These are phyloP conservation scores for Heteromyza rotundicornis DNA, from an alignment of 2,888 invertebrate genomes.

Conservation along the genomic window DNA sequence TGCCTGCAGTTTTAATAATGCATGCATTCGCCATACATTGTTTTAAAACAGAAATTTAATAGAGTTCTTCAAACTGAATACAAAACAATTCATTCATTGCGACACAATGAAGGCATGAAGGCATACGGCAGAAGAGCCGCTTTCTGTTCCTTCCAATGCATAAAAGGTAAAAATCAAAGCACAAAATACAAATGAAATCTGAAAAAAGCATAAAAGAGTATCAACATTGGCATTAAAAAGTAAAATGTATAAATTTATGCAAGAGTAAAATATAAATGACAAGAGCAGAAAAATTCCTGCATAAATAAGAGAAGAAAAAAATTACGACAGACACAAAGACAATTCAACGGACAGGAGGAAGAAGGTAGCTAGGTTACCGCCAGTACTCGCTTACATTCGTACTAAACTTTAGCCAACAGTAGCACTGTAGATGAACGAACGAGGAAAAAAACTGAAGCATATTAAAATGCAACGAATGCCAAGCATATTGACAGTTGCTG, in stretches of 20 bases:
- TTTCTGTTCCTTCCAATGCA: too few relatives aligned
- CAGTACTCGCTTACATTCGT: too few relatives aligned
- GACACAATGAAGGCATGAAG: neutral
- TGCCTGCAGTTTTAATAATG: too few relatives aligned
- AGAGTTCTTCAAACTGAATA: too few relatives aligned
- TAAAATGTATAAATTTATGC: slow-evolving; percentile 19
- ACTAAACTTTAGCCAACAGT: too few relatives aligned
- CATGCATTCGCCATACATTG: too few relatives aligned
- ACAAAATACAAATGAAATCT: neutral
- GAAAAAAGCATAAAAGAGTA: neutral
- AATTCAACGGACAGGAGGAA: neutral
- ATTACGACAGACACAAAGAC: neutral
- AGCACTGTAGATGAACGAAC: neutral
- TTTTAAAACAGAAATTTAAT: too few relatives aligned
- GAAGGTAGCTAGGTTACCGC: neutral
- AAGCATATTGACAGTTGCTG: slow-evolving; percentile 19
- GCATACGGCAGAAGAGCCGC: too few relatives aligned
- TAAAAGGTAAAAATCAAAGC: too few relatives aligned
- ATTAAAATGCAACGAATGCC: slow-evolving; percentile 6
- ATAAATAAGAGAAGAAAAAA: slow-evolving; percentile 1
- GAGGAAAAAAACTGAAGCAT: neutral
- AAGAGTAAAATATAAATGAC: slow-evolving; percentile 19
- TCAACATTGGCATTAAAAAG: too few relatives aligned
- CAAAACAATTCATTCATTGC: slow-evolving; percentile 1
- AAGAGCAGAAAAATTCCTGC: slow-evolving; percentile 18